phyloP scores from a whole-genome alignment of 2,888 invertebrate species.

The Cantharis flavilabris region DNA sequence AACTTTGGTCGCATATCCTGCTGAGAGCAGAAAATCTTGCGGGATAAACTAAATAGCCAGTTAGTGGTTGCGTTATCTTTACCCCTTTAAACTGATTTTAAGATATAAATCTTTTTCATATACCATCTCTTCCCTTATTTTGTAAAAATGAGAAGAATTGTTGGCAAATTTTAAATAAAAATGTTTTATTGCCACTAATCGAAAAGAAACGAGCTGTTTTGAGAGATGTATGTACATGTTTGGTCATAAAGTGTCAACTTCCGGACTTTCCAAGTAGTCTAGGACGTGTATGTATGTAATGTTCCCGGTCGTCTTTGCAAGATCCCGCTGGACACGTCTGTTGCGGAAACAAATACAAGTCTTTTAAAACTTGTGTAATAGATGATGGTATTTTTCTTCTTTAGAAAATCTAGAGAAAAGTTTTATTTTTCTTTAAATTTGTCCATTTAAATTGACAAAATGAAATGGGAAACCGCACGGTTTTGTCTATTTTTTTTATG shows the following conservation, averaged over 20 bases:
- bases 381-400: slow-evolving; percentile 18
- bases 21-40: slow-evolving; percentile 25
- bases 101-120: neutral
- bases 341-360: slow-evolving; percentile 41
- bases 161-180: neutral
- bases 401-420: neutral
- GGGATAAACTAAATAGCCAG: slow-evolving; percentile 30
- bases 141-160: neutral
- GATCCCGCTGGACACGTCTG: slow-evolving; percentile 36
- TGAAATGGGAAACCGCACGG: neutral
- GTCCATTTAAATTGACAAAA: neutral
- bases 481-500: slow-evolving; percentile 11
- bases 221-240: neutral
- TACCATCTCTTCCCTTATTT: neutral
- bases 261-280: neutral
- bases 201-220: neutral
- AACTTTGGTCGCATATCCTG: slow-evolving; percentile 23
- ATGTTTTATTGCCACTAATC: neutral
- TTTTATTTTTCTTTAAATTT: neutral
- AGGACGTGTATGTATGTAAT: slow-evolving; percentile 23
- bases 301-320: slow-evolving; percentile 31
- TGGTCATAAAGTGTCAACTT: neutral
- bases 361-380: slow-evolving; percentile 37
- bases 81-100: slow-evolving; percentile 12
- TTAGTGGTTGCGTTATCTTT: slow-evolving; percentile 30